A percentile compares a stretch with the other conserved stretches of the same genome.
These are phyloP conservation scores for Abramis brama DNA, from an alignment of 2,113 vertebrate species.

Conservation along the genomic window DNA sequence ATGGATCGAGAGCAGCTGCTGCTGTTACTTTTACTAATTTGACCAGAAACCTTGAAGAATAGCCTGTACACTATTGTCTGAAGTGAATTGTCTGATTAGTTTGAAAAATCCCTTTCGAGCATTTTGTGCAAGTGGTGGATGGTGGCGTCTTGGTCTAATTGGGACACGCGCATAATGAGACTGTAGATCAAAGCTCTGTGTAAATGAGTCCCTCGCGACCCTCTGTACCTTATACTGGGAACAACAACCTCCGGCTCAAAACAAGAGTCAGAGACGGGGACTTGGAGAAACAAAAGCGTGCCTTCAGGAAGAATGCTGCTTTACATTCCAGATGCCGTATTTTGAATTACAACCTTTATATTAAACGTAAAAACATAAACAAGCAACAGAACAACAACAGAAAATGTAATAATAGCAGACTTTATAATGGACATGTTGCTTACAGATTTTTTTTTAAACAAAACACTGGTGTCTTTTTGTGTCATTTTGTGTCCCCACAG, in stretches of 20 bases:
- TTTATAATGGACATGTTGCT: no score
- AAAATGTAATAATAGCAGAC: background rate
- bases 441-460: no score
- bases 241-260: constrained; percentile 24
- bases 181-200: constrained; percentile 19
- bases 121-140: no score
- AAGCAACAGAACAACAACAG: background rate
- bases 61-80: background rate
- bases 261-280: background rate
- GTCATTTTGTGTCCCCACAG: no score
- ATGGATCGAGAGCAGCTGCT: background rate
- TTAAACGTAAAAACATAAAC: background rate
- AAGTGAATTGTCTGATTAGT: background rate
- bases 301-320: background rate
- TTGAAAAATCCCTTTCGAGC: background rate
- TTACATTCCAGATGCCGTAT: no score
- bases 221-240: background rate
- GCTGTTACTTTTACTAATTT: background rate
- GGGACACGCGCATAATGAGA: background rate
- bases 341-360: background rate
- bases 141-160: background rate
- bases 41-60: background rate
- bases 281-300: background rate
- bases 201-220: constrained; percentile 30
- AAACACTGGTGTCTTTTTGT: no score